Conservation (phyloP, 2,888 invertebrate genomes). For the Drosophila niveifrons region DNA sequence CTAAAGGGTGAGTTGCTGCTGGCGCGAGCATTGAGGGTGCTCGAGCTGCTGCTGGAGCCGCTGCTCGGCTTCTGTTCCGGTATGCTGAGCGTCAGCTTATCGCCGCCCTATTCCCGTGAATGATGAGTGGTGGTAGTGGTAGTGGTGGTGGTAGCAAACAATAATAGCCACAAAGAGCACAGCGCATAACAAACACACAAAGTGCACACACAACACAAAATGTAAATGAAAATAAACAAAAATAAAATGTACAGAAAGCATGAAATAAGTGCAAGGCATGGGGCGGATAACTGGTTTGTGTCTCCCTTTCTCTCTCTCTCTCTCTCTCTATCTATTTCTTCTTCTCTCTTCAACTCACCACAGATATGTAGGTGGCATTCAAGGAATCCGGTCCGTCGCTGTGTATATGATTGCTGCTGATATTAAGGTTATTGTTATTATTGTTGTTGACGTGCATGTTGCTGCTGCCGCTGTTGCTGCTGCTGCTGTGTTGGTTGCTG, state of each 20-base stretch:
- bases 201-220: conserved; percentile 54
- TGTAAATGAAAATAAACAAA: conserved; percentile 68
- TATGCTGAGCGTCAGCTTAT: conserved; percentile 89
- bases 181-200: conserved; percentile 3
- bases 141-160: conserved; percentile 3
- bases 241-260: conserved; percentile 70
- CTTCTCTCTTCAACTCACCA: conserved; percentile 87
- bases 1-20: conserved; percentile 62
- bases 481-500: conserved; percentile 66
- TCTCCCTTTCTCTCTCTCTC: not conserved
- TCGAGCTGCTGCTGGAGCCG: conserved; percentile 54
- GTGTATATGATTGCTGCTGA: conserved; percentile 65
- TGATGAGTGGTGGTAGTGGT: no score
- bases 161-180: conserved; percentile 60
- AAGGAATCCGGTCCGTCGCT: conserved; percentile 85
- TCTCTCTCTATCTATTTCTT: not conserved
- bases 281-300: conserved; percentile 62
- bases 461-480: conserved; percentile 66
- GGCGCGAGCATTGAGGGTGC: conserved; percentile 52
- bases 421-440: conserved; percentile 50
- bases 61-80: conserved; percentile 86
- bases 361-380: conserved; percentile 91
- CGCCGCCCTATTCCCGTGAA: conserved; percentile 87
- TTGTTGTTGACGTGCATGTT: conserved; percentile 58
- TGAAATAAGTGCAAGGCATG: conserved; percentile 69